Percentiles rank a stretch among this genome's conserved stretches.
Evolutionary conservation across 1,140 invertebrate species (phyloP).

Genomic region (Tetragnatha versicolor): DNA sequence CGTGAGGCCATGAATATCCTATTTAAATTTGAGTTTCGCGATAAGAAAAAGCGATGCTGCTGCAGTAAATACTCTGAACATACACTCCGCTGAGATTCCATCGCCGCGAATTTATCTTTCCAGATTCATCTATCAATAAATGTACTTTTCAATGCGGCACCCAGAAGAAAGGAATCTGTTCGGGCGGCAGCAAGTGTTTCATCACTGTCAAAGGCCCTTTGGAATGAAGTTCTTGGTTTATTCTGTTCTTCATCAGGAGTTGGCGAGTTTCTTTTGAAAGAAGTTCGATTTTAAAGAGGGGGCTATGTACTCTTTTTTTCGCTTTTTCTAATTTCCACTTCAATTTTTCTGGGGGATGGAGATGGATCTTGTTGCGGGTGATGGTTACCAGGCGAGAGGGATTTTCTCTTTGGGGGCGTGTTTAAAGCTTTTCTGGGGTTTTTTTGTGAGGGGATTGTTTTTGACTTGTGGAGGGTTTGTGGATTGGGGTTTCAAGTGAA

Average conservation of each 20-base stretch:
- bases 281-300: constrained; percentile 17
- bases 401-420: no score
- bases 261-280: not conserved
- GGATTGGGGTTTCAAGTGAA: no score
- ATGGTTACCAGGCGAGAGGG: no score
- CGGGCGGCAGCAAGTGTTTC: constrained; percentile 24
- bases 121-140: constrained; percentile 44
- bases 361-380: not conserved
- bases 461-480: no score
- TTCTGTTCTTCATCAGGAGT: constrained; percentile 30
- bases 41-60: constrained; percentile 3
- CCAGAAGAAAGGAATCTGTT: constrained; percentile 20
- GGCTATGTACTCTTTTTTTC: not conserved
- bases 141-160: not conserved
- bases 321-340: constrained; percentile 16
- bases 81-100: not conserved
- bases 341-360: constrained; percentile 23
- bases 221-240: constrained; percentile 5
- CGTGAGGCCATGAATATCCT: not conserved
- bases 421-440: no score
- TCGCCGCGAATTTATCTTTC: constrained; percentile 14
- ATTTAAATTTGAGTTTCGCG: constrained; percentile 24
- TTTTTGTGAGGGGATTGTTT: no score
- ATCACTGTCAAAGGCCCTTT: constrained; percentile 34
- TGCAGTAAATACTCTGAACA: not conserved